phyloP scores from a whole-genome alignment of 2,113 vertebrate species.

The Eulacestoma nigropectus region DNA sequence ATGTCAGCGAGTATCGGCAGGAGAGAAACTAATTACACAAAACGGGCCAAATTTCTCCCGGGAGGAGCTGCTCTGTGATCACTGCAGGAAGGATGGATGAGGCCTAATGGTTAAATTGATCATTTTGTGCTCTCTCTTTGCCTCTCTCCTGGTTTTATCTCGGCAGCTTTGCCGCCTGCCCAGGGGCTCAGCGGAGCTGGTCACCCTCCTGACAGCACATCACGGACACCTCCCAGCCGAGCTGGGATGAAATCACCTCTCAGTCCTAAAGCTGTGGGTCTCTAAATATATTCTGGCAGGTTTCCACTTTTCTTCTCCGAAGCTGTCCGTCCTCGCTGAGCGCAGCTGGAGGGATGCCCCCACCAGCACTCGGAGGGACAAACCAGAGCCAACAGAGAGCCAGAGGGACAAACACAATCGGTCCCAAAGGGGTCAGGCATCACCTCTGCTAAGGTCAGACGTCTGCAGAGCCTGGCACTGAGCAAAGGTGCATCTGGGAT shows the following conservation, averaged over 20 bases:
- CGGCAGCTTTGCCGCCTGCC: not conserved
- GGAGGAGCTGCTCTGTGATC: not conserved
- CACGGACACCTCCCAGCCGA: not conserved
- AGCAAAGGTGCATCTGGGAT: not conserved
- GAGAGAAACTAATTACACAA: not conserved
- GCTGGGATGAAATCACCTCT: not conserved
- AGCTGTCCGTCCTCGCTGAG: rapidly evolving
- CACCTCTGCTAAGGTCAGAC: not conserved
- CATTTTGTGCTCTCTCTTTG: not conserved
- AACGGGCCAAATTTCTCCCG: not conserved
- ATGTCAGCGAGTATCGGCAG: not conserved
- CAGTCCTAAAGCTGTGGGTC: not conserved
- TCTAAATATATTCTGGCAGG: not conserved
- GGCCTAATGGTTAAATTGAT: not conserved
- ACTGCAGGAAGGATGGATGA: not conserved
- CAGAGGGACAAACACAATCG: not conserved
- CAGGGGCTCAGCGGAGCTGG: not conserved
- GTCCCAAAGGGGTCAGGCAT: not conserved
- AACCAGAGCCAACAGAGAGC: not conserved
- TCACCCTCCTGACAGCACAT: not conserved
- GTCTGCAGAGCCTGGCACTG: not conserved
- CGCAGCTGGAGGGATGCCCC: not conserved
- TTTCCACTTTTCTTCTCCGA: not conserved
- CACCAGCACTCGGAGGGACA: not conserved
- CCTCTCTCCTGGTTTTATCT: not conserved